Evolutionary conservation across 2,113 vertebrate genomes (phyloP).

Genomic region (Poecilia latipinna): DNA sequence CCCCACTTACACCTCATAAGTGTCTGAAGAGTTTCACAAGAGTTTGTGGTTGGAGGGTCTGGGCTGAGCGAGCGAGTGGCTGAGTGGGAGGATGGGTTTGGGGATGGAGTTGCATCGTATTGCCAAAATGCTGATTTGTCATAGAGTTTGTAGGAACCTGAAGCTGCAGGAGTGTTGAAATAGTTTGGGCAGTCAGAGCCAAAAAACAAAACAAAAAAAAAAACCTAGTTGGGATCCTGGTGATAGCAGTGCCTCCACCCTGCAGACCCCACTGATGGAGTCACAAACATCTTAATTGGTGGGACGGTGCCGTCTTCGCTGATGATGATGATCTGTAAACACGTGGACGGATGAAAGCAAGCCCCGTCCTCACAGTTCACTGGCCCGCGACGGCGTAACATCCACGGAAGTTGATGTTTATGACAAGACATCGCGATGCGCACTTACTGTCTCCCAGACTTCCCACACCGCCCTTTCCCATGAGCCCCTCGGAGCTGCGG

Average conservation of each 20-base stretch:
- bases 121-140: conserved; percentile 57
- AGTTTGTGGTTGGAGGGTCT: conserved; percentile 66
- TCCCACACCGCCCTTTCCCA: conserved; percentile 78
- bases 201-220: conserved; percentile 4
- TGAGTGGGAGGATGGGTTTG: conserved; percentile 51
- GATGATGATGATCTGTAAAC: conserved; percentile 15
- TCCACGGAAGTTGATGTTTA: conserved; percentile 76
- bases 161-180: conserved; percentile 43
- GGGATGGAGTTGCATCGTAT: conserved; percentile 30
- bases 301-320: conserved; percentile 25
- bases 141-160: conserved; percentile 33
- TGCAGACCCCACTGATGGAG: conserved; percentile 31
- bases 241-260: conserved; percentile 56
- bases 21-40: conserved; percentile 74
- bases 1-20: conserved; percentile 70
- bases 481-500: conserved; percentile 68
- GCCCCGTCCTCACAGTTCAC: conserved; percentile 64
- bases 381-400: conserved; percentile 61
- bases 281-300: conserved; percentile 50
- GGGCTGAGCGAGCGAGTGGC: conserved; percentile 50
- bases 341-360: conserved; percentile 34
- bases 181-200: not conserved
- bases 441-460: conserved; percentile 71
- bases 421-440: conserved; percentile 65
- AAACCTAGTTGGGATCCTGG: conserved; percentile 7